phyloP scores from a whole-genome alignment of 2,888 invertebrate species.

The Hedychridium roseum region DNA sequence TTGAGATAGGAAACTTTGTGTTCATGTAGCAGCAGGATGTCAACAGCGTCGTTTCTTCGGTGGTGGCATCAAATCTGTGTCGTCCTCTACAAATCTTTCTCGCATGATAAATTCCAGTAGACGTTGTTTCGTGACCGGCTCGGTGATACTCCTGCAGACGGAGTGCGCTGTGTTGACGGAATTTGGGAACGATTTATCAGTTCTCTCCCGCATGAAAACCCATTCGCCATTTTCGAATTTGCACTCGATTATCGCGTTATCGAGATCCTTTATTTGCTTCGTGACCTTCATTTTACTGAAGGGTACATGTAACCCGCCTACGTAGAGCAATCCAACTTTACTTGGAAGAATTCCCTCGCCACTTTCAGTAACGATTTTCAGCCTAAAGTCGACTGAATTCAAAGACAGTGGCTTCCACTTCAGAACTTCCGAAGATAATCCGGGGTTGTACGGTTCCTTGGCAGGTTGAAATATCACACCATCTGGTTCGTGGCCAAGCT shows the following conservation, averaged over 20 bases:
- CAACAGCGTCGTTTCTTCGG: slow-evolving; percentile 67
- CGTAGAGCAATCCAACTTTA: slow-evolving; percentile 80
- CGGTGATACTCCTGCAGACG: slow-evolving; percentile 81
- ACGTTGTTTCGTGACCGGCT: slow-evolving; percentile 86
- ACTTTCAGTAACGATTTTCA: slow-evolving; percentile 79
- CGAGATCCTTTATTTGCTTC: slow-evolving; percentile 77
- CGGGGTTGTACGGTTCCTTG: slow-evolving; percentile 83
- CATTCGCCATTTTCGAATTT: slow-evolving; percentile 82
- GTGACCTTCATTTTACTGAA: slow-evolving; percentile 81
- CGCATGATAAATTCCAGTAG: slow-evolving; percentile 78
- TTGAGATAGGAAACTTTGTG: too few species aligned
- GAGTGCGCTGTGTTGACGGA: slow-evolving; percentile 86
- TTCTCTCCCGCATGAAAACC: slow-evolving; percentile 94
- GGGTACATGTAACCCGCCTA: slow-evolving; percentile 75
- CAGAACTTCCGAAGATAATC: slow-evolving; percentile 83
- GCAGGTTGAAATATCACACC: slow-evolving; percentile 97
- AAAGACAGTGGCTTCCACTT: slow-evolving; percentile 97
- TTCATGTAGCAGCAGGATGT: slow-evolving; percentile 40
- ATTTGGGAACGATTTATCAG: slow-evolving; percentile 97
- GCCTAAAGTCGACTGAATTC: slow-evolving; percentile 95
- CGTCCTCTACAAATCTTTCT: slow-evolving; percentile 70
- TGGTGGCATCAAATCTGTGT: slow-evolving; percentile 78
- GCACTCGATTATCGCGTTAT: slow-evolving; percentile 97
- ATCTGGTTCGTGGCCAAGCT: slow-evolving; percentile 93
- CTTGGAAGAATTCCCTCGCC: slow-evolving; percentile 75